Base-by-base conservation (phyloP, 2,113 vertebrate species). In the Odobenus rosmarus region DNA sequence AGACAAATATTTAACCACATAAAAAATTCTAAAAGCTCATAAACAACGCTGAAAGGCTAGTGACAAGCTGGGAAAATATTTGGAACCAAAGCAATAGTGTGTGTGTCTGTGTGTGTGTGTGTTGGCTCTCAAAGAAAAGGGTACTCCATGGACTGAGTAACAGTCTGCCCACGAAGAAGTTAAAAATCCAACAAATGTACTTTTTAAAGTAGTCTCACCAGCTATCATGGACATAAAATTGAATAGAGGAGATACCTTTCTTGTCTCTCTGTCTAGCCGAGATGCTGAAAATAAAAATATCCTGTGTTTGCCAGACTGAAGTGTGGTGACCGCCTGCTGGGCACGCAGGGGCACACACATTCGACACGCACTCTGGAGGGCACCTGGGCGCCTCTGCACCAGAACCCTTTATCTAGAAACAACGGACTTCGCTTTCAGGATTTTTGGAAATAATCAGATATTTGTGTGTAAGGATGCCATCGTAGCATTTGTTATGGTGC, bases 321-420 rank as follows among this genome's bases (percentile, higher is more conserved):
- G 1, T 6, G 4, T 9, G 31, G 39, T 16, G 69, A 53, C 5
- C 10, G 9, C 26, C 21, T 18, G 26, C 28, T 74, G 76, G 33
- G 1, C 59, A 23, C 24, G 14, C 14, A 0, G 0, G 51, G 2
- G 7, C 5, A 7, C 5, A 6, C 7, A 4, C 1, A 42, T 7
- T 8, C 7, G 23, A 14, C 0, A 0, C 3, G 0, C 1, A 0
- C 2, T 28, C 28, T 2, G 31, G 57, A 57, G 28, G 77, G 69
- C 59, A 9, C 23, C 2, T 4, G 18, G 23, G 4, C 2, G 7
- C 4, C 7, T 18, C 11, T 5, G 4, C 4, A 9, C n/a, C 11
- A 19, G 33, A 82, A 31, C 39, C 16, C 51, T 15, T 19, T 8
- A 16, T 31, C 5, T 21, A 42, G n/a, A 84, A 72, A 69, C 6